Conservation (phyloP, 2,797 vertebrate species). For the Astyanax mexicanus region DNA sequence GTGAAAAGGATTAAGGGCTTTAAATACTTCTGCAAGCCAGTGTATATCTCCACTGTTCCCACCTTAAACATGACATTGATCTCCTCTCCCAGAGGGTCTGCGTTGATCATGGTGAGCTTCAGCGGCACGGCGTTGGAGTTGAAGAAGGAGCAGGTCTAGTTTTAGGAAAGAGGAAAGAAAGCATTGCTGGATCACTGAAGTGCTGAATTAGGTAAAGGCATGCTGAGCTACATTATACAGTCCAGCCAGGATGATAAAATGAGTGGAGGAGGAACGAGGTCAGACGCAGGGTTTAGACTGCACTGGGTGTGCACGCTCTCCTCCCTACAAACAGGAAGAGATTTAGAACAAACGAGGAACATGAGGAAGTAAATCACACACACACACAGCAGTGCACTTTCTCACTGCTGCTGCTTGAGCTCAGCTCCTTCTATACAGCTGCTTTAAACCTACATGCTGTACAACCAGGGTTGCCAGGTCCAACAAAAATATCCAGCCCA, state of each 20-base stretch:
- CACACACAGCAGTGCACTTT: neutral
- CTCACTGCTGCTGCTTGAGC: too few species aligned
- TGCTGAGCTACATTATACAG: too few species aligned
- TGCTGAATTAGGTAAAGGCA: neutral
- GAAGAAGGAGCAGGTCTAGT: constrained; percentile 96
- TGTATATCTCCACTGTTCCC: neutral
- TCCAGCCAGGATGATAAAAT: too few species aligned
- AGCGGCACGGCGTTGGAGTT: constrained; percentile 97
- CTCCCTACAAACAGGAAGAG: neutral
- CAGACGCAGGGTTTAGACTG: neutral
- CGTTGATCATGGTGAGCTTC: constrained; percentile 91
- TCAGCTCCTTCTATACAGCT: too few species aligned
- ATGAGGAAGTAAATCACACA: neutral
- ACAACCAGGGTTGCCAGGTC: too few species aligned
- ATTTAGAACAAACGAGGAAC: neutral
- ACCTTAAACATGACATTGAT: constrained; percentile 99
- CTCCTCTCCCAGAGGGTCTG: constrained; percentile 94
- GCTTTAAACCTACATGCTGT: too few species aligned
- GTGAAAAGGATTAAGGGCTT: too few species aligned
- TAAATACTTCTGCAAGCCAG: too few species aligned
- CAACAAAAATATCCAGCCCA: too few species aligned
- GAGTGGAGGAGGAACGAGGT: neutral
- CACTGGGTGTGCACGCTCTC: neutral
- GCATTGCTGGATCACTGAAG: constrained; percentile 13
- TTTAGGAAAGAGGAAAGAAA: constrained; percentile 13